Evolutionary conservation across 53 echinoderm and acorn worm species (phyloP), one percentile per base, ranked within the genome.

Genomic region (Zoroaster sp.): DNA sequence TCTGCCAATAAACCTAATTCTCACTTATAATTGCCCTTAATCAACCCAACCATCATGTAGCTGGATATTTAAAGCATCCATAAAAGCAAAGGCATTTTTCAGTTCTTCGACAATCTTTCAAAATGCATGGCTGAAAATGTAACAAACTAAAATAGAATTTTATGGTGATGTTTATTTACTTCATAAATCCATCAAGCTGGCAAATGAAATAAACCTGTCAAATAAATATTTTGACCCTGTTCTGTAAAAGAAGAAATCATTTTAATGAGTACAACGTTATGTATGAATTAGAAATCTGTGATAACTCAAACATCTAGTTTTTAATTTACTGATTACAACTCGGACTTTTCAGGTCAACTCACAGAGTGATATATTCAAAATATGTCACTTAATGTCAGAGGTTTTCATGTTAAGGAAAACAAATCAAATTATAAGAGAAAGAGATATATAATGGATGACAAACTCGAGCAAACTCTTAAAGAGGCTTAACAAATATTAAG

Each of bases 141-240:
- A n/a, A 4, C 23, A 23, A 13, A 5, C 21, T 54, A 20, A 8
- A 25, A 37, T 28, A 20, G 20, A 5, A 23, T 53, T 40, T 79
- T 38, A 79, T 53, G 53, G 1, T 0, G 18, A 32, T 34, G 17
- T 36, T 59, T 13, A 63, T 54, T 37, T 15, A 34, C 37, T 78
- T n/a, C 59, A 38, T 78, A 78, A 79, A 79, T 79, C 59, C 38
- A 23, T 63, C 79, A 55, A 59, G 79, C 17, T 31, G n/a, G 38
- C 71, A 36, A 9, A 38, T 71, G 71, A 33, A 63, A 44, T 79
- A 79, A 79, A 79, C 55, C 79, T 55, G 63, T 63, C 79, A 59
- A n/a, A 63, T 55, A 55, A 63, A 51, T 21, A 51, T 59, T 8
- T 59, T 28, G 28, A 59, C 30, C 63, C 11, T 59, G 63, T 25